phyloP scores from a whole-genome alignment of 1,140 invertebrate species.

The Antheraea pernyi region DNA sequence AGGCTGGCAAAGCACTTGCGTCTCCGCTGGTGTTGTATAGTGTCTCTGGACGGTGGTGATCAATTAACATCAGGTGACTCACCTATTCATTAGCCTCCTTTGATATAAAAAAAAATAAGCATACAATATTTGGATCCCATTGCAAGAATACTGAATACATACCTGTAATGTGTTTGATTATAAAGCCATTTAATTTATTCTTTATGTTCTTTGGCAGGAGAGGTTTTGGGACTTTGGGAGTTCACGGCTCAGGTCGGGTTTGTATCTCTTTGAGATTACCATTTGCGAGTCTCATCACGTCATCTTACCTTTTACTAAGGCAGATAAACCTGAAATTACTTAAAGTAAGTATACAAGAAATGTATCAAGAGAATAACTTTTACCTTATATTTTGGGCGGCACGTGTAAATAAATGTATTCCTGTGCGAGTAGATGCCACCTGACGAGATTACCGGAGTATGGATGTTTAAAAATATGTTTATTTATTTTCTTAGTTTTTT shows the following conservation, averaged over 20 bases:
- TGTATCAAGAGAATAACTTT: conserved; percentile 2
- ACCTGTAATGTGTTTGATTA: conserved; percentile 1
- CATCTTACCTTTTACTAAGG: conserved; percentile 4
- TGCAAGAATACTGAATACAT: not conserved
- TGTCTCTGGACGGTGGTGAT: too few relatives aligned
- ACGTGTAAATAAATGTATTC: conserved; percentile 1
- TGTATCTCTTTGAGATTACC: conserved; percentile 3
- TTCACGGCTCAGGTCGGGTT: not conserved
- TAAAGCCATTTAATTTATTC: conserved; percentile 4
- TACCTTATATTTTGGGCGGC: not conserved
- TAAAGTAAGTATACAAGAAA: conserved; percentile 5
- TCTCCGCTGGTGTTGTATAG: too few relatives aligned
- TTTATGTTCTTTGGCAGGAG: not conserved
- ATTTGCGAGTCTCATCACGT: conserved; percentile 1
- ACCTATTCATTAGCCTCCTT: too few relatives aligned
- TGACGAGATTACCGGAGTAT: not conserved
- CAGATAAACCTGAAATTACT: conserved; percentile 1
- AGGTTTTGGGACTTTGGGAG: conserved; percentile 3
- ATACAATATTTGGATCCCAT: not conserved
- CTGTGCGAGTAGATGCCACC: not conserved
- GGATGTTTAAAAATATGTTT: not conserved
- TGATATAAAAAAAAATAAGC: too few relatives aligned
- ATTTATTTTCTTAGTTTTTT: not conserved
- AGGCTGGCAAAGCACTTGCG: too few relatives aligned
- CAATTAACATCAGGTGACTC: too few relatives aligned